Base-by-base conservation (phyloP, 2,888 invertebrate species). In the Zootermopsis nevadensis region DNA sequence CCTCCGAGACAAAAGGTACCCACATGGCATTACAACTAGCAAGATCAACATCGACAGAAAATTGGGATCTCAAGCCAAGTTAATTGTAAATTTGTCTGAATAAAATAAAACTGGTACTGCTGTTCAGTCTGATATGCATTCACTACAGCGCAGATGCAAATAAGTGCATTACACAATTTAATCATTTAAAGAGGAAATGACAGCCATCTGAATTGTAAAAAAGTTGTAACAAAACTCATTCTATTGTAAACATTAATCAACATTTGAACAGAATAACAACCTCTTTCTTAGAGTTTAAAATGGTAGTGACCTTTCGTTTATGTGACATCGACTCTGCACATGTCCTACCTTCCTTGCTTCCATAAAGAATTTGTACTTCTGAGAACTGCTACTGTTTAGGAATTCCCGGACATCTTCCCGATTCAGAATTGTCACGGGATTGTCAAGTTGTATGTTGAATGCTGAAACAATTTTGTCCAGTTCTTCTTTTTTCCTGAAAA, bases 331-430 rank as follows among this genome's bases (percentile, higher is more conserved):
- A 72, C 22, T 89, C 89, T 38, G 89, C 89, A 87, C 93, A 94
- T 87, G 93, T 92, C 4, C 94, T 82, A 97, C 89, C 85, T 94
- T 93, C 0, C 96, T 96, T 0, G 96, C 96, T 89, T 93, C 94
- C 89, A 94, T 91, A 87, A 96, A 97, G 80, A 97, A 90, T 83
- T 92, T 90, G 87, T 95, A 98, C 87, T 95, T 95, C 86, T 94
- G 91, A 0, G 95, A 91, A 87, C 95, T 94, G 77, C 94, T 94
- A 0, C 93, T 92, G 85, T 94, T 93, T 19, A 96, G 89, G 89
- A 99, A 99, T 88, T 95, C 95, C 84, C 96, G 92, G 0, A 98
- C 96, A 77, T 95, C 95, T 88, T 98, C 98, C 89, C 99, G 99
- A 89, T 97, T 99, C 60, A 99, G 91, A 33, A 99, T 94, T 85